Conservation (phyloP, 2,797 vertebrate species). For the Tamandua tetradactyla region DNA sequence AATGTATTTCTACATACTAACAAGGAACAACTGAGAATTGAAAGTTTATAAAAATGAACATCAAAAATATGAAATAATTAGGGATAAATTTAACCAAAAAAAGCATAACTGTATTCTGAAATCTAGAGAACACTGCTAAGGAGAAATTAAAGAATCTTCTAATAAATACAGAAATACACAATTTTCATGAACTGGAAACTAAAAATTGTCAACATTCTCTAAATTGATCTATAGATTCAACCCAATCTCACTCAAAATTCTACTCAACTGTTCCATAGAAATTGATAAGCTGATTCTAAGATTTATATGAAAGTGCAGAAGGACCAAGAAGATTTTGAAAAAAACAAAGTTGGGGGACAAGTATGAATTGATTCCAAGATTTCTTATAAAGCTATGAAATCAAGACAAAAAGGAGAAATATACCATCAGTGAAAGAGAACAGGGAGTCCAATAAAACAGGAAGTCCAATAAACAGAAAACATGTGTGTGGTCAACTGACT, state of each 20-base stretch:
- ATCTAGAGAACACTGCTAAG: background rate
- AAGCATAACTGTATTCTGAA: background rate
- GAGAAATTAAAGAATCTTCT: background rate
- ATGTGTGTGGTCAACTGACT: background rate
- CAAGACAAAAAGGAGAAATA: background rate
- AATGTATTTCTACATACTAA: background rate
- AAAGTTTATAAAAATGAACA: background rate
- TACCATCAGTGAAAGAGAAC: background rate
- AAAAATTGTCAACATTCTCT: background rate
- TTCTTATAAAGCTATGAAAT: slow-evolving; percentile 7
- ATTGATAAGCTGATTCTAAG: background rate
- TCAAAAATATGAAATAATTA: background rate
- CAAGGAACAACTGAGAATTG: background rate
- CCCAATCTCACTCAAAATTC: background rate
- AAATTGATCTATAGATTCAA: background rate
- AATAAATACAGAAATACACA: background rate
- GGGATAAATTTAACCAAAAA: slow-evolving; percentile 7
- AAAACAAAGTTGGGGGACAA: background rate
- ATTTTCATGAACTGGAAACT: background rate
- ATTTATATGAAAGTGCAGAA: background rate
- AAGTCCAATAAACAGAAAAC: background rate
- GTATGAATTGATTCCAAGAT: background rate
- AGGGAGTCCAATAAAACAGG: too few species aligned
- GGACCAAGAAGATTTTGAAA: background rate
- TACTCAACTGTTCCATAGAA: background rate